Base-by-base conservation (phyloP, 2,797 vertebrate species). In the Chaenodraco wilsoni region DNA sequence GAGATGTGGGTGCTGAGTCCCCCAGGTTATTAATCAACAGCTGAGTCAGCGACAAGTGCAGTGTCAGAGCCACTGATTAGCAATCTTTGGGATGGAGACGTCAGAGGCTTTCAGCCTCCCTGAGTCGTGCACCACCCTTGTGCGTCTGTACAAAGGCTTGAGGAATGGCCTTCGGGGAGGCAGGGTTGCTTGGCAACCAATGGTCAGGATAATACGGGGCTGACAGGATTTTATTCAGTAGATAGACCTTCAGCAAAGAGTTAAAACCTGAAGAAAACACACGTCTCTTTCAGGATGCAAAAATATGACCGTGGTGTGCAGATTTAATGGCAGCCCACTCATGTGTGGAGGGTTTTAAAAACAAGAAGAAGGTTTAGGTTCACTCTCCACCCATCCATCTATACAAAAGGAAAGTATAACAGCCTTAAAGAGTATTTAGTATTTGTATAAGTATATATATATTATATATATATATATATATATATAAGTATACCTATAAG, bases 161-260 rank as follows among this genome's bases (percentile, higher is more conserved):
- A 90, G 84, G 84, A 93, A 91, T 74, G 87, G 87, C 89, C 91
- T 92, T 92, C 74, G 82, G 88, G 92, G 93, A 94, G 85, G 82
- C 84, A 66, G 78, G 81, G 94, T 95, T 95, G 94, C 94, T 78
- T 94, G 84, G 94, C 93, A 95, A 95, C 94, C 86, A 81, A 62
- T 77, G 85, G 89, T 76, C 81, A 74, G 89, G 89, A 90, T 89
- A 88, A 83, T 83, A 82, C 76, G n/a, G 49, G 45, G 85, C 81
- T 88, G 81, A 91, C 84, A 89, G 87, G 87, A 87, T 89, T 89
- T 84, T 83, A 88, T 89, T 91, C 87, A 90, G 76, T 60, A 78
- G 79, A 76, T 69, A 84, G 81, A 92, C 91, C 88, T 89, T 91
- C 76, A 83, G 86, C 81, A 74, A 69, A 89, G 90, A 91, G 89